These are phyloP conservation scores for Papilio gigon DNA, from an alignment of 2,888 invertebrate genomes.

Conservation along the genomic window DNA sequence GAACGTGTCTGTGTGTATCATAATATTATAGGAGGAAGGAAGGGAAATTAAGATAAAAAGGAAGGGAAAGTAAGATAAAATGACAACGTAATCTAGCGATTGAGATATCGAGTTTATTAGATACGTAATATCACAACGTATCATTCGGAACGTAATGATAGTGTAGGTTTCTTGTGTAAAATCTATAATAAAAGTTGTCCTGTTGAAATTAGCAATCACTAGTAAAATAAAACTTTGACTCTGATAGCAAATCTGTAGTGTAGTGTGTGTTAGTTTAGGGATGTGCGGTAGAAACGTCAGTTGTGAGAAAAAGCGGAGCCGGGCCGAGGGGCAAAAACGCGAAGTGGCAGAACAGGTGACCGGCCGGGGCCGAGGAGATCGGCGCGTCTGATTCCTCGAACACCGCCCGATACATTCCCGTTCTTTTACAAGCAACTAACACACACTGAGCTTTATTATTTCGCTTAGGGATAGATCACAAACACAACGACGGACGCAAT, in stretches of 20 bases:
- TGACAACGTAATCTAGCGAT: neutral
- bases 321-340: conserved; percentile 57
- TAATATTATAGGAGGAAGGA: neutral
- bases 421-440: conserved; percentile 35
- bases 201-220: neutral
- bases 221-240: conserved; percentile 15
- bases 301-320: conserved; percentile 60
- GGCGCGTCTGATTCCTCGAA: conserved; percentile 40
- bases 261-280: conserved; percentile 63
- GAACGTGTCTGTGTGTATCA: neutral
- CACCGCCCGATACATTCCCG: conserved; percentile 39
- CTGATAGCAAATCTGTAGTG: conserved; percentile 64
- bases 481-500: conserved; percentile 6
- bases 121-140: neutral
- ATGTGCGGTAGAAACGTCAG: conserved; percentile 54
- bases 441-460: conserved; percentile 20
- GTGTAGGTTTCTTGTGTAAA: too few species aligned
- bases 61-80: neutral
- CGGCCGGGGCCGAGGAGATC: conserved; percentile 50
- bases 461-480: conserved; percentile 8
- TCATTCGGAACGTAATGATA: neutral
- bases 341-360: conserved; percentile 55
- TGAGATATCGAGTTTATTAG: neutral
- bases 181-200: too few species aligned
- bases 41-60: neutral